Evolutionary conservation across 2,113 vertebrate species (phyloP).

Genomic region (Spea multiplicata): DNA sequence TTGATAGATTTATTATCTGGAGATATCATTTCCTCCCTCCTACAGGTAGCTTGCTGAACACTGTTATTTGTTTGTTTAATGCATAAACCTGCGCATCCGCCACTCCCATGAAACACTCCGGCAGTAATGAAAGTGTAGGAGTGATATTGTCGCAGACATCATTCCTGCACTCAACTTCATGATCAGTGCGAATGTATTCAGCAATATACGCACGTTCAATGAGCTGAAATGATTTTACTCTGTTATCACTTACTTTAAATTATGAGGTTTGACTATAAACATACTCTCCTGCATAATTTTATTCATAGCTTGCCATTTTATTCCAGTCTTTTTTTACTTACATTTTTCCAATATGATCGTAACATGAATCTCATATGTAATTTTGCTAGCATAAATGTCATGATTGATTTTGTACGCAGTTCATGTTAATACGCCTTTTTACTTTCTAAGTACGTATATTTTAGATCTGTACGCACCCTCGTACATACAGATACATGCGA

Average conservation of each 20-base stretch:
- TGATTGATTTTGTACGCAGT: constrained; percentile 18
- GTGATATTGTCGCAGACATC: not conserved
- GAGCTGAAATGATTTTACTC: constrained; percentile 21
- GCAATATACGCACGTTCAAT: constrained; percentile 14
- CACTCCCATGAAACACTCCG: not conserved
- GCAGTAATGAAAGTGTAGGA: not conserved
- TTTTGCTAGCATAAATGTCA: constrained; percentile 19
- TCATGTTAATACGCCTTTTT: not conserved
- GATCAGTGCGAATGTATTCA: not conserved
- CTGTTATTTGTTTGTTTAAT: constrained; percentile 41
- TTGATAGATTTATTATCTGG: constrained; percentile 27
- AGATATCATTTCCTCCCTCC: constrained; percentile 31
- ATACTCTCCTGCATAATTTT: constrained; percentile 34
- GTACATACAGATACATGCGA: too few relatives aligned
- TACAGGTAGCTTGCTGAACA: constrained; percentile 27
- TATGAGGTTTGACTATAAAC: constrained; percentile 45
- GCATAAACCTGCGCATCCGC: constrained; percentile 19
- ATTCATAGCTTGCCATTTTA: constrained; percentile 44
- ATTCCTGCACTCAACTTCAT: constrained; percentile 11
- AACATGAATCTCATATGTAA: constrained; percentile 33
- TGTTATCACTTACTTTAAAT: constrained; percentile 17
- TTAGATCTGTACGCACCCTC: too few relatives aligned
- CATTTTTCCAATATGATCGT: constrained; percentile 25
- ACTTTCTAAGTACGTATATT: too few relatives aligned
- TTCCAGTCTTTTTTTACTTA: constrained; percentile 19